Conservation (phyloP, 2,797 vertebrate genomes). For the Helostoma temminkii region DNA sequence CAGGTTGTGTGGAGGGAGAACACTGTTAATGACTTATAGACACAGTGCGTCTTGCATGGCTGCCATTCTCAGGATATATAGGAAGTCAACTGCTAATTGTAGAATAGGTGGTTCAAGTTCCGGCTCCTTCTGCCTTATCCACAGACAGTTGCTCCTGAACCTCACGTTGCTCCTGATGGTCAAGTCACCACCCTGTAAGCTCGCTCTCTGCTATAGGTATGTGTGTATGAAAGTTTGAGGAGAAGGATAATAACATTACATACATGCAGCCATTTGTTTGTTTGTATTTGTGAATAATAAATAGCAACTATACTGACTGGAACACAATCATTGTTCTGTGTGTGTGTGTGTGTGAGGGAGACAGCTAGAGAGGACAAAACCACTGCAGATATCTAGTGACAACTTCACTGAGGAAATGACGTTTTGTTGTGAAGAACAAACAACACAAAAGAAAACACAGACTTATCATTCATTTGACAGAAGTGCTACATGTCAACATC, state of each 20-base stretch:
- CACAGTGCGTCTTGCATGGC: background rate
- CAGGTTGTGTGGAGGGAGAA: background rate
- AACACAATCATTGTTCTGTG: conserved; percentile 5
- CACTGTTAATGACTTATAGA: conserved; percentile 2
- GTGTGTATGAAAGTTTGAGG: background rate
- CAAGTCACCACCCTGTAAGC: background rate
- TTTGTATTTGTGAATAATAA: background rate
- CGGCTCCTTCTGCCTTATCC: too few species aligned
- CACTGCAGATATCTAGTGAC: too few species aligned
- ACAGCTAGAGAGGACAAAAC: too few species aligned
- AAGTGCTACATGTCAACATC: too few species aligned
- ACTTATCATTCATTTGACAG: too few species aligned
- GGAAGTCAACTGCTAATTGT: background rate
- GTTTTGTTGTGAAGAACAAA: too few species aligned
- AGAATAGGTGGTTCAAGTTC: background rate
- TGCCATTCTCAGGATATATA: background rate
- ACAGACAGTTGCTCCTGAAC: too few species aligned
- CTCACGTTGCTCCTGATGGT: too few species aligned
- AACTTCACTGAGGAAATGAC: too few species aligned
- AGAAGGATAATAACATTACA: background rate
- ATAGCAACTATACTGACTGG: background rate
- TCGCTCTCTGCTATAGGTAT: background rate
- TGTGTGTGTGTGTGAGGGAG: too few species aligned
- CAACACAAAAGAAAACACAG: too few species aligned
- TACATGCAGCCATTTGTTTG: background rate